Conservation (phyloP, 2,888 invertebrate genomes). For the Acleris literana region DNA sequence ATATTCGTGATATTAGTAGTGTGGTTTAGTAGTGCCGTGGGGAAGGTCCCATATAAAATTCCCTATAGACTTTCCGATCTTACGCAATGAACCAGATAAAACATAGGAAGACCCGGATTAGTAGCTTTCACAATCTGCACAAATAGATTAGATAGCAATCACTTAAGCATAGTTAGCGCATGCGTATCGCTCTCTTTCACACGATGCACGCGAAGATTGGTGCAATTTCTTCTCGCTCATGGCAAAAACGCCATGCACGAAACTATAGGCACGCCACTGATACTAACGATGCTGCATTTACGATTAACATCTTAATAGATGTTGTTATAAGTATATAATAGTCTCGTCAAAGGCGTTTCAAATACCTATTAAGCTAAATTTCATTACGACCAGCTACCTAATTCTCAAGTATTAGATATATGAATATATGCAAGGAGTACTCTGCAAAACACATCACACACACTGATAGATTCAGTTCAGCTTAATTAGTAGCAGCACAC, state of each 20-base stretch:
- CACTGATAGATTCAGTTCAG: too few relatives aligned
- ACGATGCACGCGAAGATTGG: slow-evolving; percentile 29
- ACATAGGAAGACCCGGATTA: slow-evolving; percentile 30
- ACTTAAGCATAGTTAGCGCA: slow-evolving; percentile 21
- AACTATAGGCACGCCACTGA: slow-evolving; percentile 22
- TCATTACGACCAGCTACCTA: too few relatives aligned
- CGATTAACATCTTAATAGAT: too few relatives aligned
- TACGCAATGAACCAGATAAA: slow-evolving; percentile 24
- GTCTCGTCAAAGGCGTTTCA: background rate
- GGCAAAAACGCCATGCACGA: slow-evolving; percentile 31
- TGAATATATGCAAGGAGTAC: too few relatives aligned
- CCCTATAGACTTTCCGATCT: background rate
- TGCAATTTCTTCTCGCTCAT: slow-evolving; percentile 30
- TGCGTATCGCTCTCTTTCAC: slow-evolving; percentile 32
- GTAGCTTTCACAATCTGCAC: slow-evolving; percentile 30
- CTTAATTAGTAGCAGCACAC: too few relatives aligned
- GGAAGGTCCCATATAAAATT: too few relatives aligned
- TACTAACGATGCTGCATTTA: background rate
- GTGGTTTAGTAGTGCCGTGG: too few relatives aligned
- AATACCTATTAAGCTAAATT: background rate
- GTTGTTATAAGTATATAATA: too few relatives aligned
- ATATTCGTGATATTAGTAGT: too few relatives aligned
- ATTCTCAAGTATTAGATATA: too few relatives aligned
- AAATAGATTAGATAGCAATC: slow-evolving; percentile 24
- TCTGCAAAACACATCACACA: too few relatives aligned